phyloP scores from a whole-genome alignment of 2,797 vertebrate genomes.

The Rousettus madagascariensis region DNA sequence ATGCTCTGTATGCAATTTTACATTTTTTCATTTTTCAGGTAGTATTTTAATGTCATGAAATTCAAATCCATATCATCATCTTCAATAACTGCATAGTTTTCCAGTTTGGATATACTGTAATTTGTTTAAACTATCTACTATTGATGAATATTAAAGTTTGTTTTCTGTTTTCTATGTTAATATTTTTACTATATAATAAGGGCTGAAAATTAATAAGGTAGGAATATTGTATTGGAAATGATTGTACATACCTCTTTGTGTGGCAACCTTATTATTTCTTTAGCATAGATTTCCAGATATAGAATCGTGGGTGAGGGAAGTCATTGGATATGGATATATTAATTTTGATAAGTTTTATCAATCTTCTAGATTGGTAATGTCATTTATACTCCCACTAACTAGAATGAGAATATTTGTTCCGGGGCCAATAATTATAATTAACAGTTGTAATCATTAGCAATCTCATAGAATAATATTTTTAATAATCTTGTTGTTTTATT shows the following conservation, averaged over 20 bases:
- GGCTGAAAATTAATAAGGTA: not conserved
- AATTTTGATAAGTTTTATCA: not conserved
- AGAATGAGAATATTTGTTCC: not conserved
- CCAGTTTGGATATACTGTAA: not conserved
- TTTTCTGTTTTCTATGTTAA: not conserved
- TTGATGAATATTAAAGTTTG: not conserved
- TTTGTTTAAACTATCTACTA: not conserved
- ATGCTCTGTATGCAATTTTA: not conserved
- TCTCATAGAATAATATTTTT: not conserved
- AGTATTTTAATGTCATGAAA: not conserved
- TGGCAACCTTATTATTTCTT: not conserved
- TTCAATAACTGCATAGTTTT: not conserved
- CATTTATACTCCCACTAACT: not conserved
- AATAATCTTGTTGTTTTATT: not conserved
- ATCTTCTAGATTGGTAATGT: not conserved
- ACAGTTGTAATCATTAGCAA: not conserved
- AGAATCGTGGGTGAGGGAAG: not conserved
- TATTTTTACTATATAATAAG: not conserved
- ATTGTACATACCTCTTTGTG: not conserved
- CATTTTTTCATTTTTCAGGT: not conserved
- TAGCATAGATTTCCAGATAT: not conserved
- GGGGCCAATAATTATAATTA: not conserved
- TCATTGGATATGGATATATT: not conserved
- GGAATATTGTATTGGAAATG: not conserved
- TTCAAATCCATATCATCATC: not conserved